Conservation (phyloP, 1,140 invertebrate genomes). For the Condylostylus longicornis region DNA sequence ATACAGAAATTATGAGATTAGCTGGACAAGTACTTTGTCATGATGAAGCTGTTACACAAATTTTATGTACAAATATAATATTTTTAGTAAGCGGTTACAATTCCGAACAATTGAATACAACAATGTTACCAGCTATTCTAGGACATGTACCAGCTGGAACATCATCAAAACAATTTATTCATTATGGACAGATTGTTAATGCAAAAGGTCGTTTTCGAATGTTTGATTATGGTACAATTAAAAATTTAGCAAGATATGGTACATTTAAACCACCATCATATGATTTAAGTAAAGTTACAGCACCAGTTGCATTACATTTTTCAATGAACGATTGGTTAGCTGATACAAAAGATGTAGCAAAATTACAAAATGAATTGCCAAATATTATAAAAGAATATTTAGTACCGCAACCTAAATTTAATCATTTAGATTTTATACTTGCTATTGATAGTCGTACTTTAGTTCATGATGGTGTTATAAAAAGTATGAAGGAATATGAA, state of each 20-base stretch:
- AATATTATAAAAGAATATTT: slow-evolving; percentile 25
- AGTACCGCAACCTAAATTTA: slow-evolving; percentile 26
- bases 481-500: slow-evolving; percentile 25
- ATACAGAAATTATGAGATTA: slow-evolving; percentile 18
- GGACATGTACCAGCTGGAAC: slow-evolving; percentile 57
- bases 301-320: slow-evolving; percentile 42
- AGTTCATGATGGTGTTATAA: slow-evolving; percentile 24
- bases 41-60: slow-evolving; percentile 20
- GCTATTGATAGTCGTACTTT: slow-evolving; percentile 28
- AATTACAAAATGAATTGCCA: slow-evolving; percentile 23
- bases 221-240: slow-evolving; percentile 23
- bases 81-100: slow-evolving; percentile 38
- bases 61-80: slow-evolving; percentile 34
- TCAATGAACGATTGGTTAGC: slow-evolving; percentile 41
- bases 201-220: slow-evolving; percentile 25
- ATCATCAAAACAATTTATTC: slow-evolving; percentile 51
- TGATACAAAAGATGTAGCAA: slow-evolving; percentile 27
- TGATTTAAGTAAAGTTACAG: slow-evolving; percentile 34
- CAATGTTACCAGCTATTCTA: slow-evolving; percentile 44
- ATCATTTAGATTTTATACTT: slow-evolving; percentile 36
- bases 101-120: slow-evolving; percentile 33
- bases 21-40: slow-evolving; percentile 21
- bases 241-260: slow-evolving; percentile 27
- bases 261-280: slow-evolving; percentile 40
- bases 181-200: slow-evolving; percentile 41